Conservation (phyloP, 2,797 vertebrate genomes). For the Coracias cyanogaster region DNA sequence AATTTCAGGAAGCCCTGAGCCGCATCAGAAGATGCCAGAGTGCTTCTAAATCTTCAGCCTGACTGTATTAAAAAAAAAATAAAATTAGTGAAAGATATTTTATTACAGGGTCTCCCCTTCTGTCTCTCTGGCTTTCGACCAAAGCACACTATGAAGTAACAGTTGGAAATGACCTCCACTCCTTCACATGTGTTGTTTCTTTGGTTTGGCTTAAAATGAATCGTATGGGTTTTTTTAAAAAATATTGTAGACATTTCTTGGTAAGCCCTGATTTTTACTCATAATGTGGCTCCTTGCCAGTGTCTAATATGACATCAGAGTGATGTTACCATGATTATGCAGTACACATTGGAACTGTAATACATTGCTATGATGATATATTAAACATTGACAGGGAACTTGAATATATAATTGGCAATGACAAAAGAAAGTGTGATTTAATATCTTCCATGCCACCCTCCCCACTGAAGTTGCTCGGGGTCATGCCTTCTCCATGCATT, state of each 20-base stretch:
- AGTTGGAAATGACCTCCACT: slow-evolving; percentile 61
- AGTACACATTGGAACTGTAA: neutral
- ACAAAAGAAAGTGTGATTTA: slow-evolving; percentile 64
- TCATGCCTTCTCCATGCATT: slow-evolving; percentile 9
- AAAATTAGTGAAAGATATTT: slow-evolving; percentile 56
- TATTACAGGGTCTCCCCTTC: slow-evolving; percentile 68
- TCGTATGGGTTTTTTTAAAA: neutral
- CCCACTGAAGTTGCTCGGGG: neutral
- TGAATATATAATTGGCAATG: slow-evolving; percentile 61
- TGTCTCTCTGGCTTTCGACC: slow-evolving; percentile 59
- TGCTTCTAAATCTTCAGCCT: slow-evolving; percentile 52
- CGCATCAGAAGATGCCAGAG: slow-evolving; percentile 31
- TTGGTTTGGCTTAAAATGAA: slow-evolving; percentile 74
- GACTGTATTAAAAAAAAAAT: neutral
- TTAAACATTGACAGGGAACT: slow-evolving; percentile 33
- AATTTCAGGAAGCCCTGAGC: slow-evolving; percentile 41
- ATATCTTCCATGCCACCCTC: slow-evolving; percentile 30
- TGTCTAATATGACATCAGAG: slow-evolving; percentile 55
- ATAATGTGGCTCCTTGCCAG: slow-evolving; percentile 33
- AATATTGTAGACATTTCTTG: neutral
- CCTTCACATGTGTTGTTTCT: slow-evolving; percentile 63
- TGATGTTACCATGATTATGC: slow-evolving; percentile 44
- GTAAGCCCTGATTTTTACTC: slow-evolving; percentile 27
- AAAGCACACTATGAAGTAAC: slow-evolving; percentile 68
- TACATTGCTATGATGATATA: slow-evolving; percentile 43